These are phyloP conservation scores for Acleris holmiana DNA, from an alignment of 2,888 invertebrate genomes.

Conservation along the genomic window DNA sequence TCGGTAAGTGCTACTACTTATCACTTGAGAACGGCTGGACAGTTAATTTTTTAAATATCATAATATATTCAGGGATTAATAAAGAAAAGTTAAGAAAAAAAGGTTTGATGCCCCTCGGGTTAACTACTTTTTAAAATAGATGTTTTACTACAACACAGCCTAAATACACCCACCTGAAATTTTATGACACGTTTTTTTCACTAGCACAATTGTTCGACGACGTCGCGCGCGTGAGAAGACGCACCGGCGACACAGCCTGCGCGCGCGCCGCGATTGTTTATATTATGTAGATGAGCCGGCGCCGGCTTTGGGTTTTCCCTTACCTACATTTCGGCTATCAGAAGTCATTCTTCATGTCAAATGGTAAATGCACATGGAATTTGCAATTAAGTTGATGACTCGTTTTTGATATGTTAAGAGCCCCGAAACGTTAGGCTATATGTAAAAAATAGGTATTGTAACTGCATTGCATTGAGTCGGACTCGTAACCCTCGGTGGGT, in stretches of 20 bases:
- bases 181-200: conserved; percentile 30
- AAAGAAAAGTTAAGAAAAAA: too few relatives aligned
- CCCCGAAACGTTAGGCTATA: too few relatives aligned
- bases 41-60: too few relatives aligned
- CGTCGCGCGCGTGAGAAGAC: conserved; percentile 55
- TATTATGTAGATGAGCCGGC: conserved; percentile 28
- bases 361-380: conserved; percentile 12
- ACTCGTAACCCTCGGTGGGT: too few relatives aligned
- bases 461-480: too few relatives aligned
- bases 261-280: conserved; percentile 40
- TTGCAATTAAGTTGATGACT: neutral
- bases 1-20: too few relatives aligned
- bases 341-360: neutral
- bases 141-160: neutral
- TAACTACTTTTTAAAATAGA: neutral
- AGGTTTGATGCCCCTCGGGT: neutral
- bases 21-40: too few relatives aligned
- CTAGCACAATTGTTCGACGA: conserved; percentile 41
- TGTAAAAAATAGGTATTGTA: too few relatives aligned
- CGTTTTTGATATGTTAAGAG: neutral
- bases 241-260: conserved; percentile 53
- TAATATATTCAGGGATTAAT: too few relatives aligned
- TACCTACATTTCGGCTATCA: conserved; percentile 10
- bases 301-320: conserved; percentile 20
- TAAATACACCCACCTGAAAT: conserved; percentile 7